Evolutionary conservation across 2,797 vertebrate genomes (phyloP).

Genomic region (Pseudopleuronectes americanus): DNA sequence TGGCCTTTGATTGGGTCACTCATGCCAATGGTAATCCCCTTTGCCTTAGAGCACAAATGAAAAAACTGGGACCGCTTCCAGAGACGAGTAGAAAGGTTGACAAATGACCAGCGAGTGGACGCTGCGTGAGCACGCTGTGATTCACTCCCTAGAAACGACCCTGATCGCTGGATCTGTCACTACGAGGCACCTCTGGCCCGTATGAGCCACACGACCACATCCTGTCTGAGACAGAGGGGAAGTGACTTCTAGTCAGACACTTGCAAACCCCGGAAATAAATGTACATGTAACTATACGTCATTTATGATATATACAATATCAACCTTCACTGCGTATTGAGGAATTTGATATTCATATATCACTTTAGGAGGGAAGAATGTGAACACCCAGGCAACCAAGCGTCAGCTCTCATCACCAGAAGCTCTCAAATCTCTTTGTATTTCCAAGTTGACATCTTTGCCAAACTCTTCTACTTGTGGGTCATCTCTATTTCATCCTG

Average conservation of each 20-base stretch:
- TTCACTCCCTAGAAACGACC: conserved; percentile 11
- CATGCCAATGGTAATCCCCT: conserved; percentile 29
- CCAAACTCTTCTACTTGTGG: too few species aligned
- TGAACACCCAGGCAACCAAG: background rate
- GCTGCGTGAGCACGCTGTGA: conserved; percentile 7
- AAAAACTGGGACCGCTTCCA: conserved; percentile 54
- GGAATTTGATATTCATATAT: background rate
- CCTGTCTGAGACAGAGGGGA: background rate
- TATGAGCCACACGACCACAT: conserved; percentile 24
- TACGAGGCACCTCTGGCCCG: conserved; percentile 13
- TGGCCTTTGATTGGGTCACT: conserved; percentile 18
- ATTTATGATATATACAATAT: background rate
- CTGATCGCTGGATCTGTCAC: conserved; percentile 28
- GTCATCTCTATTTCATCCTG: too few species aligned
- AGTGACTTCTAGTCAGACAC: background rate
- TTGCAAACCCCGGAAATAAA: background rate
- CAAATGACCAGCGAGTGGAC: conserved; percentile 34
- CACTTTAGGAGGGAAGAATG: too few species aligned
- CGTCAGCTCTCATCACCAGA: too few species aligned
- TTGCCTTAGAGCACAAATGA: conserved; percentile 33
- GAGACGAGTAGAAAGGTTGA: conserved; percentile 24
- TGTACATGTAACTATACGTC: background rate
- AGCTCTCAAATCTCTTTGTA: too few species aligned
- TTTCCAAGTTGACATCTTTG: too few species aligned
- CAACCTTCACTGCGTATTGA: background rate